Evolutionary conservation across 2,797 vertebrate species (phyloP).

Genomic region (Hipposideros larvatus): DNA sequence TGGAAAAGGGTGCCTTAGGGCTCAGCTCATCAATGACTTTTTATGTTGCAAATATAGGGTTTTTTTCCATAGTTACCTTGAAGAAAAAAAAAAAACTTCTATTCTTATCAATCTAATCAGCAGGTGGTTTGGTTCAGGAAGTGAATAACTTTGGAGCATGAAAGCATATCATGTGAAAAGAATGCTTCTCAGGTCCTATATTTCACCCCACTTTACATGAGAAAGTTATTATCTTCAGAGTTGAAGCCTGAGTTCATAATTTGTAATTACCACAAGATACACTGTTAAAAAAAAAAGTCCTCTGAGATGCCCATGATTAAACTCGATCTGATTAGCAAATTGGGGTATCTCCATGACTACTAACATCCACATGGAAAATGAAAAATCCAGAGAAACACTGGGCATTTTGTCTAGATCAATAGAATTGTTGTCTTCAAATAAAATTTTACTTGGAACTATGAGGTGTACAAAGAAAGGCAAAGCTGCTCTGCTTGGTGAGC

Average conservation of each 20-base stretch:
- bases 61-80: constrained; percentile 11
- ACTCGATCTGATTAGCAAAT: constrained; percentile 9
- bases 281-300: neutral
- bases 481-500: neutral
- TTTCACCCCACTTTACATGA: constrained; percentile 17
- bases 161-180: constrained; percentile 58
- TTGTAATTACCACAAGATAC: neutral
- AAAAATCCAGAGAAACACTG: constrained; percentile 15
- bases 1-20: neutral
- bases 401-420: neutral
- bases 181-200: neutral
- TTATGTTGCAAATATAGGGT: neutral
- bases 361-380: constrained; percentile 1
- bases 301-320: neutral
- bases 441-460: neutral
- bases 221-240: constrained; percentile 30
- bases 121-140: constrained; percentile 74
- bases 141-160: constrained; percentile 71
- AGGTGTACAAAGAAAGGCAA: neutral
- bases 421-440: neutral
- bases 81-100: constrained; percentile 30
- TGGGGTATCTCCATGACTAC: neutral
- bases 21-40: neutral
- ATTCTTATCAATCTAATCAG: constrained; percentile 74
- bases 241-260: neutral